Percentiles rank a stretch among this genome's conserved stretches.
Evolutionary conservation across 2,113 vertebrate genomes (phyloP).

Genomic region (Argyrosomus japonicus): DNA sequence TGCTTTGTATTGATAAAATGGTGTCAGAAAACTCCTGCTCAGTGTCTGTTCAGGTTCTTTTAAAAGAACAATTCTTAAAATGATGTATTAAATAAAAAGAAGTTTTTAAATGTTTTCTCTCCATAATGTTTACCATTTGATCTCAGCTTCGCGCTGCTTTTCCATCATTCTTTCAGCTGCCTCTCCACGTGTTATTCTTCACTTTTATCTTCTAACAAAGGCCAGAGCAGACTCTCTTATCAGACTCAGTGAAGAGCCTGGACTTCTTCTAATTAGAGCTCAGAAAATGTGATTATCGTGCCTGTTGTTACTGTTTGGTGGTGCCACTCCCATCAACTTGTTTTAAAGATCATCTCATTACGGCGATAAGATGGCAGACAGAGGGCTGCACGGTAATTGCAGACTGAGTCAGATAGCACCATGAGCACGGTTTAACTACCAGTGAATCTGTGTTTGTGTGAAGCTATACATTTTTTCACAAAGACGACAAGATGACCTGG

Average conservation of each 20-base stretch:
- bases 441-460: neutral
- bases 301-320: neutral
- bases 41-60: no score
- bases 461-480: neutral
- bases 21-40: no score
- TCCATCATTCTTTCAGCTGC: constrained; percentile 15
- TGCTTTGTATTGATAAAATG: no score
- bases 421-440: neutral
- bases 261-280: constrained; percentile 8
- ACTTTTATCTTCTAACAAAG: neutral
- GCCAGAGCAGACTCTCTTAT: neutral
- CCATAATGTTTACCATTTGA: constrained; percentile 2
- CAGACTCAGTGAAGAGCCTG: neutral
- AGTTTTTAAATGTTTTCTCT: neutral
- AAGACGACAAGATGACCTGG: constrained; percentile 25
- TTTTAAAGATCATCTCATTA: neutral
- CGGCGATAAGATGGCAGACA: neutral
- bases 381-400: neutral
- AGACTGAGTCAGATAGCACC: neutral
- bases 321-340: neutral
- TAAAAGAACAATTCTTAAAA: no score
- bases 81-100: no score
- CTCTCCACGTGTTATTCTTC: neutral
- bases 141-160: constrained; percentile 5
- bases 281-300: neutral